phyloP scores from a whole-genome alignment of 2,888 invertebrate species.

The Dascillus cervinus region DNA sequence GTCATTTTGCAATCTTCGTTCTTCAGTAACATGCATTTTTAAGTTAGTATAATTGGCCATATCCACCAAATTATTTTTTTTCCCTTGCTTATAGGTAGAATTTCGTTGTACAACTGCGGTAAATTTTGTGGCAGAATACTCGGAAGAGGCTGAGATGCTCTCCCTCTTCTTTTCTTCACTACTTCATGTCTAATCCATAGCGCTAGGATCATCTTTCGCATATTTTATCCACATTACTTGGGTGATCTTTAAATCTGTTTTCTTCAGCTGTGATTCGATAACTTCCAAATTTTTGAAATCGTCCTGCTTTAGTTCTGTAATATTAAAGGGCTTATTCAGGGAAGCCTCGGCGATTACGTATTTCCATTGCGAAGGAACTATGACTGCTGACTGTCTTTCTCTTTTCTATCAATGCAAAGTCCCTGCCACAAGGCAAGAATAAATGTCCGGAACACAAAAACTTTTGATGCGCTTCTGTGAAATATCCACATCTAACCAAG shows the following conservation, averaged over 20 bases:
- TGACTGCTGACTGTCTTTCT: constrained; percentile 12
- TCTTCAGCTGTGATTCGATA: neutral
- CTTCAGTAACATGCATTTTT: too few species aligned
- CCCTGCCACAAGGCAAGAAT: constrained; percentile 19
- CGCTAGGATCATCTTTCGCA: too few species aligned
- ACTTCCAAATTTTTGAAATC: neutral
- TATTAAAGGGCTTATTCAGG: neutral
- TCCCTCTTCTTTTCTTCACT: too few species aligned
- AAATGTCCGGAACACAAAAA: constrained; percentile 19
- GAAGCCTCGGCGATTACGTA: constrained; percentile 15
- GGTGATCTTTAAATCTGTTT: neutral
- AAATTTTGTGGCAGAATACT: too few species aligned
- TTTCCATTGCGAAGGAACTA: constrained; percentile 14
- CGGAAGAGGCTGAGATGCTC: too few species aligned
- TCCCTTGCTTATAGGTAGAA: too few species aligned
- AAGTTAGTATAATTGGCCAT: too few species aligned
- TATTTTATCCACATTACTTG: neutral
- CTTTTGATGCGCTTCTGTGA: constrained; percentile 19
- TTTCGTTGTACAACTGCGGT: too few species aligned
- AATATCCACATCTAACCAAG: constrained; percentile 12
- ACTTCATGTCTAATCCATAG: too few species aligned
- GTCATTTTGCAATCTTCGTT: too few species aligned
- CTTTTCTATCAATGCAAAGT: constrained; percentile 18
- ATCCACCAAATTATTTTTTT: too few species aligned
- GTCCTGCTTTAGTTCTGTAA: neutral